Conservation (phyloP, 2,888 invertebrate genomes). For the Ophion costatus region DNA sequence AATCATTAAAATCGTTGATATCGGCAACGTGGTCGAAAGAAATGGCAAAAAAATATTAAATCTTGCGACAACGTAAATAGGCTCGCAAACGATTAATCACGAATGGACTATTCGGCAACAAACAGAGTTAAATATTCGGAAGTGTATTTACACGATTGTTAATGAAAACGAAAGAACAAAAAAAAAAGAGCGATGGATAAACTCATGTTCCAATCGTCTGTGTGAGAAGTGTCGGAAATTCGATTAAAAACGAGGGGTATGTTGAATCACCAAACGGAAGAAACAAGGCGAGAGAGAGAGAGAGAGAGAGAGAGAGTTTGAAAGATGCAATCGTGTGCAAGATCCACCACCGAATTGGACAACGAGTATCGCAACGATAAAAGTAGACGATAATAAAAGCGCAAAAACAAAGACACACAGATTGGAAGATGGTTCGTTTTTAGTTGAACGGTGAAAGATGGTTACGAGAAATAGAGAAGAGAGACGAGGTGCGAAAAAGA, state of each 20-base stretch:
- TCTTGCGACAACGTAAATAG: slow-evolving; percentile 24
- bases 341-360: slow-evolving; percentile 73
- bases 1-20: slow-evolving; percentile 37
- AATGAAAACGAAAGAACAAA: slow-evolving; percentile 39
- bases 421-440: slow-evolving; percentile 65
- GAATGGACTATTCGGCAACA: slow-evolving; percentile 26
- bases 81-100: slow-evolving; percentile 53
- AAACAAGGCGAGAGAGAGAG: slow-evolving; percentile 54
- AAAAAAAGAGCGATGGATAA: background rate
- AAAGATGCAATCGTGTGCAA: slow-evolving; percentile 73
- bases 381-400: slow-evolving; percentile 69
- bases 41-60: background rate
- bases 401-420: slow-evolving; percentile 34
- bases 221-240: slow-evolving; percentile 21
- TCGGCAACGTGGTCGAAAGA: slow-evolving; percentile 41
- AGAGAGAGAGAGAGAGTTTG: slow-evolving; percentile 46
- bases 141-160: slow-evolving; percentile 57
- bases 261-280: slow-evolving; percentile 70
- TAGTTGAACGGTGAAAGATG: slow-evolving; percentile 1
- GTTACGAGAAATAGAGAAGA: slow-evolving; percentile 8
- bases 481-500: slow-evolving; percentile 8
- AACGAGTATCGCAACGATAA: slow-evolving; percentile 66
- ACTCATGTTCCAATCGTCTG: slow-evolving; percentile 60
- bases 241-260: slow-evolving; percentile 35
- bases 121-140: slow-evolving; percentile 38